Conservation (phyloP, 2,113 vertebrate genomes). For the Mormyrus iriodes region DNA sequence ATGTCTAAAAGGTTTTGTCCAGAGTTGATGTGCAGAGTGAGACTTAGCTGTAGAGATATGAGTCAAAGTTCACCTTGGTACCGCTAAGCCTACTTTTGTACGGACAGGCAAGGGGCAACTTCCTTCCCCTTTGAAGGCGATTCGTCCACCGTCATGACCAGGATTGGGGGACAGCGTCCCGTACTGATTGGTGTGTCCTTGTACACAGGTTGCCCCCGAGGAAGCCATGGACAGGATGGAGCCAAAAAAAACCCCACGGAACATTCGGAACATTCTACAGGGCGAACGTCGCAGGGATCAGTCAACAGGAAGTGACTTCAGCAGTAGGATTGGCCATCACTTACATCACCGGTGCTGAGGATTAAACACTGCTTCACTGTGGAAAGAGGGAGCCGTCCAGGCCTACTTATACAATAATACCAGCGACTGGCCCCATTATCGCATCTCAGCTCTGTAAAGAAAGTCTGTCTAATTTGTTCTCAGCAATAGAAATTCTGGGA, state of each 20-base stretch:
- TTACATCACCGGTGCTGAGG: background rate
- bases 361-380: background rate
- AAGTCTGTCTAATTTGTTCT: background rate
- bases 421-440: background rate
- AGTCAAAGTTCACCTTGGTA: background rate
- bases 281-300: background rate
- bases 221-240: background rate
- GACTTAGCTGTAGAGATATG: background rate
- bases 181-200: conserved; percentile 21
- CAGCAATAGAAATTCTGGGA: background rate
- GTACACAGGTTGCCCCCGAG: conserved; percentile 14
- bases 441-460: background rate
- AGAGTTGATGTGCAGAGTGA: background rate
- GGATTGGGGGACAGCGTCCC: background rate
- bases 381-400: background rate
- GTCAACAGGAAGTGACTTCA: background rate
- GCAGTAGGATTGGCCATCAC: background rate
- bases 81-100: background rate
- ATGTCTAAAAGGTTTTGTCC: background rate
- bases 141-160: background rate
- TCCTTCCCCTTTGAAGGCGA: background rate
- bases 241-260: background rate
- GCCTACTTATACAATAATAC: background rate
- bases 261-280: background rate
- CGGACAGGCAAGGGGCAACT: background rate